Evolutionary conservation across 2,113 vertebrate genomes (phyloP).

Genomic region (Zootoca vivipara): DNA sequence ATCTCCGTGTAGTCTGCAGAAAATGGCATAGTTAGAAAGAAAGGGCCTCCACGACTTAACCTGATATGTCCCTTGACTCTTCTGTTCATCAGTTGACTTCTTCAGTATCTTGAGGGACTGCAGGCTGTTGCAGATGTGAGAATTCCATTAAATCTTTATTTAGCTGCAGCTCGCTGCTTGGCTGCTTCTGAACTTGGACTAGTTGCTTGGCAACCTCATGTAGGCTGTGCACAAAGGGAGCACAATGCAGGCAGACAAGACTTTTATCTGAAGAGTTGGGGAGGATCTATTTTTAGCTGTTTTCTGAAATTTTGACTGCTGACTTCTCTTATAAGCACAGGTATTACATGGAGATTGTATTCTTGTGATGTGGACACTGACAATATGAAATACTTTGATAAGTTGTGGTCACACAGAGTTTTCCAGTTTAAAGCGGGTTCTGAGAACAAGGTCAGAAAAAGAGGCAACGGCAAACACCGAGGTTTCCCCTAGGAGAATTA

Average conservation of each 20-base stretch:
- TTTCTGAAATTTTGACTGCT: conserved; percentile 41
- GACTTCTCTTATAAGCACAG: conserved; percentile 2
- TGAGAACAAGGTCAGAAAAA: not conserved
- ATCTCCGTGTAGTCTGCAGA: not conserved
- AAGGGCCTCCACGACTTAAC: conserved; percentile 30
- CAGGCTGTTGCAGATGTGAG: conserved; percentile 37
- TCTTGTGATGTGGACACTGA: conserved; percentile 5
- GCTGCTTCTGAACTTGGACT: conserved; percentile 59
- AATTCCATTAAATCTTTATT: conserved; percentile 38
- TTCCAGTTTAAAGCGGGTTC: not conserved
- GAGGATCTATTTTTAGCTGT: conserved; percentile 37
- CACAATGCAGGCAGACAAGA: conserved; percentile 26
- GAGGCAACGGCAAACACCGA: not conserved
- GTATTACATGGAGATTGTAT: rapidly evolving
- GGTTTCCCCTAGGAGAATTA: not conserved
- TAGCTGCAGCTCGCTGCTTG: conserved; percentile 46
- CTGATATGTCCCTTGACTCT: not conserved
- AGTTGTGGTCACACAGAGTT: not conserved
- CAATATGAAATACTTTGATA: conserved; percentile 9
- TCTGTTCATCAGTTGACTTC: conserved; percentile 23
- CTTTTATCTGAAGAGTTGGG: conserved; percentile 32
- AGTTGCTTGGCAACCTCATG: conserved; percentile 59
- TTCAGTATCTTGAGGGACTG: conserved; percentile 24
- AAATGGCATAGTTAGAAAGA: conserved; percentile 15
- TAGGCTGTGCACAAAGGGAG: conserved; percentile 44